These are phyloP conservation scores for Oreohelix idahoensis DNA, from an alignment of 1,140 invertebrate genomes.

Conservation along the genomic window DNA sequence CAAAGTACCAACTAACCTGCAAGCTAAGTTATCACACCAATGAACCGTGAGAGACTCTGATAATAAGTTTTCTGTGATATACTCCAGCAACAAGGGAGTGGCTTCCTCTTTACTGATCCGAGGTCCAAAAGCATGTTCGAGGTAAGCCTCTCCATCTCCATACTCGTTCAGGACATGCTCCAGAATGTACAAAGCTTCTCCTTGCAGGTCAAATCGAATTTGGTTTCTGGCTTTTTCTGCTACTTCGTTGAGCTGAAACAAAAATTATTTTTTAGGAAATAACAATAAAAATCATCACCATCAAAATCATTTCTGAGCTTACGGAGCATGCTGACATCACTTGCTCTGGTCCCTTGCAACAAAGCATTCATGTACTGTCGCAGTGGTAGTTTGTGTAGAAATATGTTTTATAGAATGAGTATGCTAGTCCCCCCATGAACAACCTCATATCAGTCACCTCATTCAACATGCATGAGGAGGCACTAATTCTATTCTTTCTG, in stretches of 20 bases:
- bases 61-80: conserved; percentile 63
- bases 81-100: conserved; percentile 59
- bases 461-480: no score
- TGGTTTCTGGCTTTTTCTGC: conserved; percentile 54
- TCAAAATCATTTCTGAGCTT: no score
- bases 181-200: conserved; percentile 65
- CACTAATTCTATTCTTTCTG: no score
- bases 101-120: conserved; percentile 63
- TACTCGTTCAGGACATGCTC: conserved; percentile 62
- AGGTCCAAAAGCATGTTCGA: conserved; percentile 62
- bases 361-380: no score
- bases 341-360: no score
- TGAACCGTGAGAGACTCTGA: conserved; percentile 66
- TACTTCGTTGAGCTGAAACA: conserved; percentile 55
- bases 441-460: no score
- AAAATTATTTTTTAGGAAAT: no score
- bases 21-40: conserved; percentile 66
- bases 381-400: no score
- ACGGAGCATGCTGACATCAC: no score
- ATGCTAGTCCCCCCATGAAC: no score
- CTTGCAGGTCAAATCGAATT: conserved; percentile 65
- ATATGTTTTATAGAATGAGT: no score
- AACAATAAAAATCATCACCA: no score
- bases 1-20: conserved; percentile 56
- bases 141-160: conserved; percentile 62